Evolutionary conservation across 2,797 vertebrate genomes (phyloP), one percentile per base, ranked within the genome.

Genomic region (Trachops cirrhosus): DNA sequence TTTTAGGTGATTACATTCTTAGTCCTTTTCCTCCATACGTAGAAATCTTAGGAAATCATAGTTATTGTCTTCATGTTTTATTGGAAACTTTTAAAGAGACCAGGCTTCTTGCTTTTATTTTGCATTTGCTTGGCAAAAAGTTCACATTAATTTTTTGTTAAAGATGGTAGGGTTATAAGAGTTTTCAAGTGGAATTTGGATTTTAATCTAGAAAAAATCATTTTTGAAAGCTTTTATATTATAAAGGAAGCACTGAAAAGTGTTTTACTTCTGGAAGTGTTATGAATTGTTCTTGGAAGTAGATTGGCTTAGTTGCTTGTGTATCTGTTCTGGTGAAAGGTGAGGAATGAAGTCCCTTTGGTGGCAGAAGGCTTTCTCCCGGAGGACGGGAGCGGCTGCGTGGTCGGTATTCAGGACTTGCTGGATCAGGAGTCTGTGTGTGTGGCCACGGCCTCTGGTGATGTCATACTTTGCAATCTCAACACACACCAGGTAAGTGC

Each of bases 401-500:
- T 99, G 1, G 98, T 99, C 9, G 99, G 99, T 15, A 97, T 99
- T 0, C 99, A 99, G 98, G 99, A 99, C 95, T 96, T 99, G 87
- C 98, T 99, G 14, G 99, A 99, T 68, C 99, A 99, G 12, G 99
- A 99, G 90, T 99, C 99, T 0, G 99, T 99, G 1, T 99, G 99
- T 98, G 97, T 99, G 97, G 99, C 99, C 90, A 99, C 99, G 14
- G 98, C 99, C 11, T 98, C 97, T 2, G 99, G 99, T 9, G 99
- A 99, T 12, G 99, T 99, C 57, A 94, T 99, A 19, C 98, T 99
- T 9, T 99, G 98, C 96, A 99, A 98, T 97, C 97, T 99, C 89
- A 98, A 90, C 97, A 99, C 98, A 0, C 98, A 98, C 64, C 99
- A 99, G 99, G 99, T 99, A 95, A 96, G 9, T 19, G 4, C 7